Evolutionary conservation across 2,888 invertebrate species (phyloP).

Genomic region (Aphidius colemani): DNA sequence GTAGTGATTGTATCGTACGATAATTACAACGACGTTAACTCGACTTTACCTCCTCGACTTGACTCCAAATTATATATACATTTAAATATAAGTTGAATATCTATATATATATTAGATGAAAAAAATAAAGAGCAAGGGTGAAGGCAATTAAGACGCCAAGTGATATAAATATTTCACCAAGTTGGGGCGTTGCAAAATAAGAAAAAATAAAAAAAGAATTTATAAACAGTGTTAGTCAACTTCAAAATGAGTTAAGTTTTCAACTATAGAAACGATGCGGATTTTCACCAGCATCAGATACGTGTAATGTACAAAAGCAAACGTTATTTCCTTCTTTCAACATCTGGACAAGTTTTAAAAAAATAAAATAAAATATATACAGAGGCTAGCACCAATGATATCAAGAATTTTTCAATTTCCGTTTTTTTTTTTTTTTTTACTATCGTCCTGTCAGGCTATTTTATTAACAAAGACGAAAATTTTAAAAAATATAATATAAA

Average conservation of each 20-base stretch:
- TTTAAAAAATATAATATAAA: no score
- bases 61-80: no score
- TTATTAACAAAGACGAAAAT: no score
- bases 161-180: constrained; percentile 50
- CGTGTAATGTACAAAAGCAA: constrained; percentile 45
- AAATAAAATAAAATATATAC: no score
- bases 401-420: no score
- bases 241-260: constrained; percentile 49
- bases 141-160: constrained; percentile 50
- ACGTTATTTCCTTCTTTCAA: constrained; percentile 49
- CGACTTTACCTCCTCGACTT: neutral
- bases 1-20: constrained; percentile 42
- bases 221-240: constrained; percentile 28
- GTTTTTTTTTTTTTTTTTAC: no score
- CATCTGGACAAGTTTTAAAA: no score
- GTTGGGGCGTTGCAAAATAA: constrained; percentile 25
- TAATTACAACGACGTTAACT: constrained; percentile 49
- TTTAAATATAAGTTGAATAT: constrained; percentile 42
- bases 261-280: constrained; percentile 39
- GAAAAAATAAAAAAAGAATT: constrained; percentile 14
- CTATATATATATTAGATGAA: constrained; percentile 41
- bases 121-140: constrained; percentile 30
- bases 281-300: constrained; percentile 50
- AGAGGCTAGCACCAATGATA: no score
- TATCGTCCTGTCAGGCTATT: no score